Conservation (phyloP, 2,113 vertebrate species). For the Suncus etruscus region DNA sequence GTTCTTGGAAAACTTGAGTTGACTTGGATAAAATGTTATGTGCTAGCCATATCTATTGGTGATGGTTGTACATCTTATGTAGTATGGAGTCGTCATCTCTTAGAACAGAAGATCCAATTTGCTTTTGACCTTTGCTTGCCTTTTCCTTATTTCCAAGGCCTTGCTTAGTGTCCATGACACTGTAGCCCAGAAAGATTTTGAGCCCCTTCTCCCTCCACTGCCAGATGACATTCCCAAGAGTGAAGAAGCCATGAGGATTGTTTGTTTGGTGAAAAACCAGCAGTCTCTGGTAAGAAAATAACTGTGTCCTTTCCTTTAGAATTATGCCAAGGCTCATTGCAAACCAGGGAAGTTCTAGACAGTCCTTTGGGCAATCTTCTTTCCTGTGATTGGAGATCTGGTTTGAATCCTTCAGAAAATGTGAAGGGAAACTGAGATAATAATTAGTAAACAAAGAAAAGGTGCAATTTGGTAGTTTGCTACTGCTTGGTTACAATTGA, state of each 20-base stretch:
- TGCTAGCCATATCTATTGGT: fast-evolving
- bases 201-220: conserved; percentile 93
- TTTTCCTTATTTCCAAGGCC: conserved; percentile 87
- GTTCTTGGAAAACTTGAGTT: neutral
- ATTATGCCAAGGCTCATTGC: neutral
- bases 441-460: neutral
- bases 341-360: neutral
- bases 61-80: neutral
- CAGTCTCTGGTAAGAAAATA: conserved; percentile 93
- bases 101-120: neutral
- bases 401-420: neutral
- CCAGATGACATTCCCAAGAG: conserved; percentile 93
- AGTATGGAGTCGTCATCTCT: neutral
- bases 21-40: neutral
- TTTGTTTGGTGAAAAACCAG: conserved; percentile 98
- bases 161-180: conserved; percentile 95
- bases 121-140: neutral
- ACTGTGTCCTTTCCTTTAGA: conserved; percentile 43
- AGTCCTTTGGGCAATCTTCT: neutral
- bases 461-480: no score
- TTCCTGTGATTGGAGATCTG: neutral
- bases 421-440: neutral
- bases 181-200: conserved; percentile 95
- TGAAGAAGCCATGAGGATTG: conserved; percentile 95
- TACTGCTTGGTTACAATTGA: no score